Evolutionary conservation across 1,140 invertebrate genomes (phyloP), one percentile per base, ranked within the genome.

Genomic region (Zaprionus capensis): DNA sequence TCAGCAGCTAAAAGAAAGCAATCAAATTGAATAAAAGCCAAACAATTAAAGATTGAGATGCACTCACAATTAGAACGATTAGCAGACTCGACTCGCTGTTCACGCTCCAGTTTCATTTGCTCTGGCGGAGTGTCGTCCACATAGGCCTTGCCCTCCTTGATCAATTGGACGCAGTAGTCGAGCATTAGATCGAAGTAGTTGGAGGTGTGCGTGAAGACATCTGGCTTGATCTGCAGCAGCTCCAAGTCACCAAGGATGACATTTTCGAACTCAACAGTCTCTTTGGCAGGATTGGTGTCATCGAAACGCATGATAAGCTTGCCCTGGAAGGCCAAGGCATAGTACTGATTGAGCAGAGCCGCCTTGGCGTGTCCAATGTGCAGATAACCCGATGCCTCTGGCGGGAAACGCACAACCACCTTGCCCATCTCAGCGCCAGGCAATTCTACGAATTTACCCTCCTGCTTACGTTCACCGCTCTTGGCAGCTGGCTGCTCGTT

Each of bases 311-410:
- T 98, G 61, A 99, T 98, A 0, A 99, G 94, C 92, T 97, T 97
- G 1, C 99, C 99, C 91, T 99, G 94, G 93, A 99, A 99, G 15
- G 95, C 94, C 88, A 98, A 95, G 73, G 99, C 97, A 91, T 99
- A 99, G 93, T 99, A 97, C 88, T 99, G 98, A 94, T 99, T 99
- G 2, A 99, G 94, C 1, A 99, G 94, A 31, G 99, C 99, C 56
- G 99, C 99, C 94, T 99, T 99, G 1, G 99, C 99, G 94, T 99
- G 99, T 15, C 99, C 99, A 93, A 99, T 99, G 92, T 99, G 99
- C 20, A 99, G 94, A 93, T 97, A 99, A 94, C 98, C 98, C 85
- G 97, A 99, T 31, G 99, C 99, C 94, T 99, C 99, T 59, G 99
- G 99, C 49, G 99, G 99, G 93, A 99, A 99, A 81, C 99, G 94